These are phyloP conservation scores for Ciconia boyciana DNA, from an alignment of 2,113 vertebrate genomes.

Conservation along the genomic window DNA sequence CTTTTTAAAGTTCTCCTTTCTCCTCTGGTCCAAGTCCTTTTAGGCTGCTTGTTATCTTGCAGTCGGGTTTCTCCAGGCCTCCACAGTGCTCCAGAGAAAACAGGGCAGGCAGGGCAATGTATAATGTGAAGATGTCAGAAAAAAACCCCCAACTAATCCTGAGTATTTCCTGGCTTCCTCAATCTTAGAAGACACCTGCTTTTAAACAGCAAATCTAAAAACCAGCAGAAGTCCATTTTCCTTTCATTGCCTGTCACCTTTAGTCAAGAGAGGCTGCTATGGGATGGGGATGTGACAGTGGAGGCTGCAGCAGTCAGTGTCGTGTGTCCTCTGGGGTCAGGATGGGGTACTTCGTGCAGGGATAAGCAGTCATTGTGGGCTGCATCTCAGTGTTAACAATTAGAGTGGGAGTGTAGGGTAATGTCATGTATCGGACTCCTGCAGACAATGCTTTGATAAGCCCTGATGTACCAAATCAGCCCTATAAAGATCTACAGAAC, in stretches of 20 bases:
- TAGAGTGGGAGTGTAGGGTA: neutral
- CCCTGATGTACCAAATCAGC: neutral
- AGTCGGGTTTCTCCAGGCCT: neutral
- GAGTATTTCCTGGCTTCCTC: neutral
- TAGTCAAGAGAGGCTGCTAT: neutral
- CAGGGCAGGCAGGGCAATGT: neutral
- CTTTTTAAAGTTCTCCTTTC: neutral
- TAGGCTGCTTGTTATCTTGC: neutral
- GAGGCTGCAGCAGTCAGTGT: neutral
- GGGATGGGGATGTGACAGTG: accelerated
- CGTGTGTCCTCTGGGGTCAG: neutral
- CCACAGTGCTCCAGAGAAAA: neutral
- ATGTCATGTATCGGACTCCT: neutral
- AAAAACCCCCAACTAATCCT: neutral
- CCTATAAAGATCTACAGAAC: conserved; percentile 3
- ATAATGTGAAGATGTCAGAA: neutral
- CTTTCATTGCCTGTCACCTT: neutral
- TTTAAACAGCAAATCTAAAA: neutral
- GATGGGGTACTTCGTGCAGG: accelerated
- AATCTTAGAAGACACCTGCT: neutral
- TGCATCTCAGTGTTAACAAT: neutral
- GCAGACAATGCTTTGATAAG: conserved; percentile 15
- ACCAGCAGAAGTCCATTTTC: neutral
- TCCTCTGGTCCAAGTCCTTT: neutral
- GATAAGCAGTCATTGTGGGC: neutral